phyloP scores from a whole-genome alignment of 2,113 vertebrate genomes.

The Talpa occidentalis region DNA sequence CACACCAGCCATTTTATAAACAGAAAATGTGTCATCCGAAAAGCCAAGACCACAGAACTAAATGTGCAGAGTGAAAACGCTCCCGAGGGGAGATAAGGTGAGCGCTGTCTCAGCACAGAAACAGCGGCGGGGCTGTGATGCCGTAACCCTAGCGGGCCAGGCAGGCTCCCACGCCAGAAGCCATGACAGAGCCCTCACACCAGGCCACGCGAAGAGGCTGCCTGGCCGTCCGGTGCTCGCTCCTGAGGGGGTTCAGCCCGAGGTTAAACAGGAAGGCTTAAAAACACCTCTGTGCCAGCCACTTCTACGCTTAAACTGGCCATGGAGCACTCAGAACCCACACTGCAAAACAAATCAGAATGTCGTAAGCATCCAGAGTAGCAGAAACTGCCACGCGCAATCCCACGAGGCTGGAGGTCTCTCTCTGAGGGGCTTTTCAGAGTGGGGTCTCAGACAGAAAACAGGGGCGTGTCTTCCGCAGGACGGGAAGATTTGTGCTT shows the following conservation, averaged over 20 bases:
- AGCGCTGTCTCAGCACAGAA: not conserved
- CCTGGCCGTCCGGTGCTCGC: not conserved
- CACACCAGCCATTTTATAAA: constrained; percentile 15
- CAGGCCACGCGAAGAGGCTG: not conserved
- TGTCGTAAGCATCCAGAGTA: not conserved
- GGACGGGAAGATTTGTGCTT: not conserved
- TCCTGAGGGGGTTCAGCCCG: not conserved
- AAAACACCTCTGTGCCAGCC: not conserved
- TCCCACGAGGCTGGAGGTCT: constrained; percentile 5
- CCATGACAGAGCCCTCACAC: not conserved
- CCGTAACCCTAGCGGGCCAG: too few species aligned
- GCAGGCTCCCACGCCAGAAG: not conserved
- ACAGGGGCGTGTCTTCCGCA: not conserved
- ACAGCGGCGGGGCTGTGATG: too few species aligned
- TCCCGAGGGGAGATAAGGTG: not conserved
- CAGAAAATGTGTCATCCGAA: not conserved
- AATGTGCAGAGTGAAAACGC: not conserved
- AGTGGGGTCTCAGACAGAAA: not conserved
- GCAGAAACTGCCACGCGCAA: not conserved
- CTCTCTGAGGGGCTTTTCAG: constrained; percentile 14
- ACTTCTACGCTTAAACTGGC: not conserved
- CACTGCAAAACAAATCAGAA: not conserved
- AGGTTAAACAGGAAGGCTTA: not conserved
- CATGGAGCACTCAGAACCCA: not conserved
- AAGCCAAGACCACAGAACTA: constrained; percentile 20